Evolutionary conservation across 2,113 vertebrate genomes (phyloP), one percentile per base, ranked within the genome.

Genomic region (Recurvirostra avosetta): DNA sequence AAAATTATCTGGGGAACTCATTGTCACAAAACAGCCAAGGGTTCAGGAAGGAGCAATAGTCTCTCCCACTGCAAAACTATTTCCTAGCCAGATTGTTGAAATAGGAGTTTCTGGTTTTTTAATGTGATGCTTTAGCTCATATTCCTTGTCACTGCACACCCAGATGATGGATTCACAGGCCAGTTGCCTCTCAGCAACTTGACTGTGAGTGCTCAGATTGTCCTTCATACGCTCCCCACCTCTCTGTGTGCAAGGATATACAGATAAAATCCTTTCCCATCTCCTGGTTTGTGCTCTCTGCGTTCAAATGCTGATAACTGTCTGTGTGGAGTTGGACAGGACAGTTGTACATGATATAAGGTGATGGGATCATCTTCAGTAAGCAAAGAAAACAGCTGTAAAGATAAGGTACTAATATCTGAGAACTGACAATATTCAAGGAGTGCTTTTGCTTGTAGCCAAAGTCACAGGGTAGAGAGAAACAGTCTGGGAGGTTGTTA

Each of bases 401-500:
- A 52, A 78, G 53, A 52, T n/a, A 56, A 72, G 43, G 61, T 58
- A 30, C 47, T 82, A 77, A 38, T 62, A 75, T 78, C 80, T 74
- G 62, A 93, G 88, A 94, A 95, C 77, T 62, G 81, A 86, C 88
- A 95, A 95, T 41, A 91, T 63, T 89, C 74, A 88, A 30, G 0
- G 61, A 94, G 40, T 70, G 92, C 67, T 94, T 94, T 90, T 56
- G 45, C 93, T 94, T 94, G 92, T 94, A 97, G 96, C 61, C 94
- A 94, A 89, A 97, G 97, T 91, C 97, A 96, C 94, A 88, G 96
- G 92, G 75, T 49, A 76, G 91, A 97, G 94, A 97, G 98, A 98
- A 98, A 97, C 94, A 97, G 98, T 97, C 99, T 97, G 96, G 98
- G 98, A 98, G 98, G 99, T 99, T 99, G 99, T 99, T 98, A 99